A percentile compares a stretch with the other conserved stretches of the same genome.
Conservation (phyloP, 2,113 vertebrate genomes). For the Sprattus sprattus region DNA sequence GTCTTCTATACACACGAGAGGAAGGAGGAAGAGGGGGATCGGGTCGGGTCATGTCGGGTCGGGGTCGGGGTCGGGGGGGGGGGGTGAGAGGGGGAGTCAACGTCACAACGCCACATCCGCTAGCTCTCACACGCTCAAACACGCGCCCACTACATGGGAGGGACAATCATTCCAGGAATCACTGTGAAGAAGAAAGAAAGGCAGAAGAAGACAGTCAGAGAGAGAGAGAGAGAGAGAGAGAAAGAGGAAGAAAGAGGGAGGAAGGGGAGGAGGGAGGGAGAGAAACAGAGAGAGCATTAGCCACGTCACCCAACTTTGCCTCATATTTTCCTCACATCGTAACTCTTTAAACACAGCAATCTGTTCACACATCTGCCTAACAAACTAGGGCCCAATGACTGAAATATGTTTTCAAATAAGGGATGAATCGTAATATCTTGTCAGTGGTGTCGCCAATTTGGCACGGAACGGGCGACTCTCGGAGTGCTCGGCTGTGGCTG, state of each 20-base stretch:
- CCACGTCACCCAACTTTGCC: conserved; percentile 30
- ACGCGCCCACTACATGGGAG: conserved; percentile 89
- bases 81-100: background rate
- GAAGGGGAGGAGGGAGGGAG: background rate
- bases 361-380: conserved; percentile 64
- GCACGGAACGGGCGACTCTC: background rate
- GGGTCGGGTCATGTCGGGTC: background rate
- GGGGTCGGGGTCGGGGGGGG: background rate
- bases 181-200: conserved; percentile 68
- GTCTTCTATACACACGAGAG: conserved; percentile 75
- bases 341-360: conserved; percentile 57
- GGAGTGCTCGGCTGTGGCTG: conserved; percentile 18
- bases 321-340: conserved; percentile 56
- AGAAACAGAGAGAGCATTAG: conserved; percentile 22
- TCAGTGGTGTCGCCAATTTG: conserved; percentile 13
- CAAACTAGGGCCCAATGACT: conserved; percentile 49
- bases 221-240: conserved; percentile 1
- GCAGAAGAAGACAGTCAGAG: conserved; percentile 42
- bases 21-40: background rate
- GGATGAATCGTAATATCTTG: conserved; percentile 57
- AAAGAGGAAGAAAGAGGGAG: conserved; percentile 17
- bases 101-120: background rate
- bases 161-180: conserved; percentile 95
- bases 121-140: conserved; percentile 64
- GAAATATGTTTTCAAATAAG: conserved; percentile 55